Conservation (phyloP, 2,888 invertebrate species). For the Siphlonurus alternatus region DNA sequence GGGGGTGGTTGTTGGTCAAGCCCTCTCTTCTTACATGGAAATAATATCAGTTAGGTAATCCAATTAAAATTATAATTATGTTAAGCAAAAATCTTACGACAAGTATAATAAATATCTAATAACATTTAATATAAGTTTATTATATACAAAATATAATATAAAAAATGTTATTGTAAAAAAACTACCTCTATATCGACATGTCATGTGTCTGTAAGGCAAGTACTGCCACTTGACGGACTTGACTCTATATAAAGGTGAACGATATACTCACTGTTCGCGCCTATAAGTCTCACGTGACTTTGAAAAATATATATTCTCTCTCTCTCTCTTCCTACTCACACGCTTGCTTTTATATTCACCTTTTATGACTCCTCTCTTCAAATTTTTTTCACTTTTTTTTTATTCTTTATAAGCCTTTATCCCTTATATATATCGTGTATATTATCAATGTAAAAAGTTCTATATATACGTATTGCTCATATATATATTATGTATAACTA, state of each 20-base stretch:
- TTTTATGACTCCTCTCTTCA: not conserved
- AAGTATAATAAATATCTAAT: no score
- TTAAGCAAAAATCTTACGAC: no score
- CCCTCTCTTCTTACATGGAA: not conserved
- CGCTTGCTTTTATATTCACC: not conserved
- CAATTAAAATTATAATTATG: no score
- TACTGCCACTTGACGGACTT: no score
- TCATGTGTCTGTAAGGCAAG: not conserved
- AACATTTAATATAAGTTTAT: not conserved
- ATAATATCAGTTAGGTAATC: not conserved
- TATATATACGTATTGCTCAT: no score
- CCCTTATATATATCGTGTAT: no score
- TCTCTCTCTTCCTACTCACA: no score
- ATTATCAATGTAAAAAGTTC: no score
- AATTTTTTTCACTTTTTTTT: not conserved
- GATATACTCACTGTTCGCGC: no score
- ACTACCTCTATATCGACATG: not conserved
- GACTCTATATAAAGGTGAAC: not conserved
- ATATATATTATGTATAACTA: no score
- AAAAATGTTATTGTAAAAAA: not conserved
- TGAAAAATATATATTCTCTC: not conserved
- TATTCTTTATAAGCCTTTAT: not conserved
- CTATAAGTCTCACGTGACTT: not conserved
- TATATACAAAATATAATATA: not conserved
- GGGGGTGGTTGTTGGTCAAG: no score